Evolutionary conservation across 2,113 vertebrate species (phyloP), one percentile per base, ranked within the genome.

Genomic region (Mus musculus): DNA sequence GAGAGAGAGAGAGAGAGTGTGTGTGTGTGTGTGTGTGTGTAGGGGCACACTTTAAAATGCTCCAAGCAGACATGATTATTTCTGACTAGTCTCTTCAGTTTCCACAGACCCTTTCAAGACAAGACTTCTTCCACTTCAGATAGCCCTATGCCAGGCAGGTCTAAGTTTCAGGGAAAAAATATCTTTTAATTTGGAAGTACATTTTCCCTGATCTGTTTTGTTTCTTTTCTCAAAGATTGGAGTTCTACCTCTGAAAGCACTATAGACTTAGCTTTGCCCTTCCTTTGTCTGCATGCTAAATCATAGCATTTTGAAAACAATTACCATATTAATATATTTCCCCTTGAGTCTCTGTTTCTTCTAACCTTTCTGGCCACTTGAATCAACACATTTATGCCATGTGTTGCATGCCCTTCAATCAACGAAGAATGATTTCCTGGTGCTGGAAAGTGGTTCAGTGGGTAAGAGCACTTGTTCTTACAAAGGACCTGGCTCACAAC

Each of bases 151-250:
- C 73, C 69, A 3, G n/a, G 30, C 19, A 81, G 24, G 30, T 92
- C 1, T 72, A 73, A 93, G 69, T 86, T 19, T 71, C 84, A 96
- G 52, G 42, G 3, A 3, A 77, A 82, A 75, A 93, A 65, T 49
- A 49, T 26, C 30, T 90, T 78, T 3, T 82, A 90, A 59, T 49
- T 95, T 80, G 12, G 30, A 96, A 94, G 81, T 71, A 69, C 36
- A 90, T 75, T 96, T 39, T 95, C 61, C 75, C 56, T 67, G 0
- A 67, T 67, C 20, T 88, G 0, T 61, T 3, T 73, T 73, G 67
- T 69, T 33, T 39, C 30, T 89, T 20, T 78, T 54, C 46, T 93
- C 16, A 54, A 0, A 76, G 42, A 76, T 54, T 56, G 3, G 77
- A 78, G 36, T 88, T 81, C 42, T 87, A 4, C 85, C 69, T 89